Evolutionary conservation across 2,888 invertebrate species (phyloP), one percentile per base, ranked within the genome.

Genomic region (Sepiola atlantica): DNA sequence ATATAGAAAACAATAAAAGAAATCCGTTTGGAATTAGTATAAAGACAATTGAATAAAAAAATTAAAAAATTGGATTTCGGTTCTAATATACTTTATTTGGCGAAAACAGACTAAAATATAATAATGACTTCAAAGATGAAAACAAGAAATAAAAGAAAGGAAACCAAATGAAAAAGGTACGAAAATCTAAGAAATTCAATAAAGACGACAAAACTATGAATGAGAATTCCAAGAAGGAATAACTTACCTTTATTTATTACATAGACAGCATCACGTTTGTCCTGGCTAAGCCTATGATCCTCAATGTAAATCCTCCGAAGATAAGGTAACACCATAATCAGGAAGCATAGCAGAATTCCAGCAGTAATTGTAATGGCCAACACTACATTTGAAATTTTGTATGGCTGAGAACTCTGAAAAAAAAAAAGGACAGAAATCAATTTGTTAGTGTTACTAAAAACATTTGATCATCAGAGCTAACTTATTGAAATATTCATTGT

Each of bases 291-390:
- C 55, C 35, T 55, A 92, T 92, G 92, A 92, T 92, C 92, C 92
- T 92, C 92, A 92, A 92, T 92, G 92, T 92, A 92, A 92, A 92
- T 92, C 92, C 92, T 92, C 92, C 92, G 45, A 45, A 92, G 92
- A 92, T 92, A 92, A 55, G 92, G 92, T 92, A 92, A 92, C 92
- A 92, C 92, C 92, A 92, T 92, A 92, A 92, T 92, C 92, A 92
- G 45, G 45, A 92, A 92, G n/a, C 92, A 92, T 54, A 92, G 28
- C 92, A 92, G 92, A 92, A 92, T 92, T 92, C 92, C 92, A n/a
- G 92, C 92, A 55, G 92, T 92, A 54, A 92, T 92, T 92, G 92
- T 92, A 55, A 92, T 92, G 45, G 92, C 92, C 32, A 92, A 55
- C 45, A 92, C 92, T 55, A 92, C 92, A 92, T 92, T 92, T n/a